phyloP scores from a whole-genome alignment of 2,797 vertebrate genomes.

The Tinamus major region DNA sequence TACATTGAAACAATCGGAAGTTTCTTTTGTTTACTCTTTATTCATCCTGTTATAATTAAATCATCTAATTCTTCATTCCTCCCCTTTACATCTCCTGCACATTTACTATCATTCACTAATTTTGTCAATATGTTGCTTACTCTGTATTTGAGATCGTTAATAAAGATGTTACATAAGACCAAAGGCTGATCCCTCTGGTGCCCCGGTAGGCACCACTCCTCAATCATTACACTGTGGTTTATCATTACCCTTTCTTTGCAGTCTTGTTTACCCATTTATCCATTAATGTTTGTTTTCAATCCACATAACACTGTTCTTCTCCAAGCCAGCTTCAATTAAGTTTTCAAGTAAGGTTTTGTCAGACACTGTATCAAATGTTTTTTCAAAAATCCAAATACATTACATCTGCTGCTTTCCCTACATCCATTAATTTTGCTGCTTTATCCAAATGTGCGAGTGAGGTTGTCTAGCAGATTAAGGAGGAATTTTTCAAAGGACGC shows the following conservation, averaged over 20 bases:
- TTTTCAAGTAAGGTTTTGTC: constrained; percentile 38
- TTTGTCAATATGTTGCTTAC: constrained; percentile 4
- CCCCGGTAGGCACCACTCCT: background rate
- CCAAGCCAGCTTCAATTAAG: constrained; percentile 20
- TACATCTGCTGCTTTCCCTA: background rate
- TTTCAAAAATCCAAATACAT: constrained; percentile 33
- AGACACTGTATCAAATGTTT: constrained; percentile 21
- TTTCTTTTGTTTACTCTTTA: constrained; percentile 13
- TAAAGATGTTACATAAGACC: background rate
- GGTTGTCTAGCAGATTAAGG: constrained; percentile 1
- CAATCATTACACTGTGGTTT: background rate
- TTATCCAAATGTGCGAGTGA: background rate
- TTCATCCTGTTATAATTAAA: constrained; percentile 17
- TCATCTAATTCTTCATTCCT: background rate
- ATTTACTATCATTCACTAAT: background rate
- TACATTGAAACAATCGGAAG: background rate
- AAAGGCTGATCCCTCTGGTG: constrained; percentile 1
- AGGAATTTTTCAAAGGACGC: constrained; percentile 11
- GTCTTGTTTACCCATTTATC: constrained; percentile 39
- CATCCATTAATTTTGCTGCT: background rate
- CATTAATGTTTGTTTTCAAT: constrained; percentile 44
- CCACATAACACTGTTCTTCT: background rate
- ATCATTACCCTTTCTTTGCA: background rate
- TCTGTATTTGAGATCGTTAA: background rate
- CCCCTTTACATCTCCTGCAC: background rate